Evolutionary conservation across 2,797 vertebrate genomes (phyloP), one percentile per base, ranked within the genome.

Genomic region (Argya squamiceps): DNA sequence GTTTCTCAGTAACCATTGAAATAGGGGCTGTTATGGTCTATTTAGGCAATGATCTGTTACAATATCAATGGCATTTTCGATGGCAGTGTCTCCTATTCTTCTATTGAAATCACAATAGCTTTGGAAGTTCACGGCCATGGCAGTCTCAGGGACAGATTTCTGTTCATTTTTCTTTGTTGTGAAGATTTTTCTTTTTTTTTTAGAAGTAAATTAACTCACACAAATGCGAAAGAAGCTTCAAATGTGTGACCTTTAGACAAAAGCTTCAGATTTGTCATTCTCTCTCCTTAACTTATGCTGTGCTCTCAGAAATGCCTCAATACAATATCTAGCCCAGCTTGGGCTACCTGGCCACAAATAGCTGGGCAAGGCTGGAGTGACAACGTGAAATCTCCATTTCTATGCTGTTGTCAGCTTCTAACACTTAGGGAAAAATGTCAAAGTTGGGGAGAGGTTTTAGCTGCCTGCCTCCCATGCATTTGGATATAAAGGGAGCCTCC

Each of bases 201-300:
- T 20, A 77, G 75, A 92, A 95, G 92, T 95, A 97, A 96, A 97
- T 52, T 52, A 96, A 95, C 96, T 95, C 95, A 49, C 96, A 94
- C 91, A 93, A 95, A 94, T 71, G 87, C 0, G 69, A 96, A 93
- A 93, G 95, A 92, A 96, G 95, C 87, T 89, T 92, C 92, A 91
- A 96, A 87, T 88, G 92, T 95, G 96, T 96, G 96, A 96, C 96
- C 96, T 96, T 92, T 95, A 53, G 92, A 97, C 93, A 97, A 97
- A 95, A 84, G 95, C 95, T 84, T 93, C 87, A 81, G 93, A 96
- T 94, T 93, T 92, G 95, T 95, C 95, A 91, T 94, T 96, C 93
- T 93, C 93, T 80, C 68, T 50, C 50, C 50, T 52, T 52, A 56
- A 88, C 88, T 89, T 74, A 71, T 12, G 59, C 93, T 7, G 12